Base-by-base conservation (phyloP, 2,113 vertebrate species). In the Tyto alba region DNA sequence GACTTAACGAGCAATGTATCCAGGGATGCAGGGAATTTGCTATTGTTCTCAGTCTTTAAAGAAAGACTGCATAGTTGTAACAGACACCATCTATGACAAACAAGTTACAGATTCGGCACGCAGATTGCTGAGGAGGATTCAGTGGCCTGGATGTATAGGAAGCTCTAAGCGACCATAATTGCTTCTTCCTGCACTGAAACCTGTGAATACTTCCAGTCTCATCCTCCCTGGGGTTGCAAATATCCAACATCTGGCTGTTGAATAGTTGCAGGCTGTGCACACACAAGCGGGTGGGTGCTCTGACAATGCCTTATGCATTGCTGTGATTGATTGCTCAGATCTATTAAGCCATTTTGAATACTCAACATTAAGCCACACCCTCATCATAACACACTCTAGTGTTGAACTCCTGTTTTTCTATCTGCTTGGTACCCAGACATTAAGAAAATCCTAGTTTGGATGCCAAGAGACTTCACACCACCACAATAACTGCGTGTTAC, bases 241-340 rank as follows among this genome's bases (percentile, higher is more conserved):
- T 17, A 52, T 3, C 36, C 63, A 52, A 2, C 16, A 15, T 19
- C 23, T 6, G 23, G 9, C 52, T 34, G 7, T 12, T 45, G 13
- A 52, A 40, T 0, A 22, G 9, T 5, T 38, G 17, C 27, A 5
- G 2, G 21, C 64, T 36, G 36, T 1, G 14, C 21, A 4, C 17
- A 50, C 15, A 4, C 47, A 9, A 12, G 29, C 60, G 26, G 16
- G 19, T 7, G 22, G 9, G 56, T 9, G 13, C 22, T 32, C 9
- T 0, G 38, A 11, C 11, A 3, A 4, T 11, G 7, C 13, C 20
- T 29, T 36, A 3, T 4, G 16, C 18, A 16, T 32, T 38, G 22
- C 47, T 32, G 7, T 1, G 5, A 60, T 3, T 10, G 45, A 38
- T 18, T 67, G 48, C 48, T 72, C 52, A 16, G 15, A 38, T 34